A percentile compares a stretch with the other conserved stretches of the same genome.
phyloP scores from a whole-genome alignment of 1,140 invertebrate species.

The Batillaria attramentaria region DNA sequence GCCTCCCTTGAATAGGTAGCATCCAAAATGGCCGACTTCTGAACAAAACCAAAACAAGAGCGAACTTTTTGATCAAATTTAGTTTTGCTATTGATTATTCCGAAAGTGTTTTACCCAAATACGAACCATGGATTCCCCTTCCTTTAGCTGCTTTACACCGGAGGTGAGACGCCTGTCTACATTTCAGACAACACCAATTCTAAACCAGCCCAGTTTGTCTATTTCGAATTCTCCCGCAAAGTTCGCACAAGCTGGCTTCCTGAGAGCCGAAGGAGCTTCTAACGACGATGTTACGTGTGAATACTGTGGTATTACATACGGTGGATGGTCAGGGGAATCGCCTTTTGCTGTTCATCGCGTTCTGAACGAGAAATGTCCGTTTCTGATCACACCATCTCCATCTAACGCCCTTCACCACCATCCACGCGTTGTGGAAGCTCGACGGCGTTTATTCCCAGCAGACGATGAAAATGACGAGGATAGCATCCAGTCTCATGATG shows the following conservation, averaged over 20 bases:
- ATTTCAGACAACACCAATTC: slow-evolving; percentile 32
- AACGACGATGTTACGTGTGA: slow-evolving; percentile 39
- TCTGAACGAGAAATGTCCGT: slow-evolving; percentile 34
- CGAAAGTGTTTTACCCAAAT: not conserved
- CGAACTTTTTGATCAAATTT: slow-evolving; percentile 1
- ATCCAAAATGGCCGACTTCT: slow-evolving; percentile 19
- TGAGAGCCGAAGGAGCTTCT: slow-evolving; percentile 6
- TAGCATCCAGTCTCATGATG: not conserved
- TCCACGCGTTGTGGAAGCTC: not conserved
- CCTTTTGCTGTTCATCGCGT: slow-evolving; percentile 42
- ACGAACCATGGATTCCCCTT: slow-evolving; percentile 19
- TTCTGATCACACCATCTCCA: slow-evolving; percentile 30
- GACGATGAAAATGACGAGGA: not conserved
- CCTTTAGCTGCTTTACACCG: slow-evolving; percentile 5
- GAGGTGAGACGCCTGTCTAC: slow-evolving; percentile 23
- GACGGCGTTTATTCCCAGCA: slow-evolving; percentile 4
- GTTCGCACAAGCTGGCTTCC: slow-evolving; percentile 41
- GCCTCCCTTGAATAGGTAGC: not conserved
- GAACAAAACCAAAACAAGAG: not conserved
- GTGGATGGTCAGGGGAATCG: slow-evolving; percentile 36
- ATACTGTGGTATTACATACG: slow-evolving; percentile 28
- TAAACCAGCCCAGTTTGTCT: not conserved
- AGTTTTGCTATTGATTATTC: not conserved
- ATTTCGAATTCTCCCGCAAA: slow-evolving; percentile 39
- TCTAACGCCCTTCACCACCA: not conserved